Conservation (phyloP, 2,113 vertebrate species). For the Suncus etruscus region DNA sequence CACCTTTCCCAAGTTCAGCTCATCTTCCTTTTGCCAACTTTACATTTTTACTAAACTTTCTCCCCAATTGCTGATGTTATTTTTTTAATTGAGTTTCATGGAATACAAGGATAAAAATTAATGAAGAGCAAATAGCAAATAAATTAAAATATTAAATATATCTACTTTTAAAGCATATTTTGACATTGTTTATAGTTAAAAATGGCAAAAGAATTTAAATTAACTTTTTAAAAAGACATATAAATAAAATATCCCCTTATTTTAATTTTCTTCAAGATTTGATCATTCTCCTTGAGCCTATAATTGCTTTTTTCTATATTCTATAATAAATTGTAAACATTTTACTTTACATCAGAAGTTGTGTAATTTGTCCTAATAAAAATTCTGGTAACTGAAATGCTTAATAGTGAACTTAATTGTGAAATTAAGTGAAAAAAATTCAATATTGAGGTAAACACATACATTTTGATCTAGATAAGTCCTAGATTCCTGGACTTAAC, state of each 20-base stretch:
- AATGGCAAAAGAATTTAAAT: not conserved
- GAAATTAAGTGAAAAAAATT: not conserved
- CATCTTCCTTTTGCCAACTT: not conserved
- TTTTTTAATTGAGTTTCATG: not conserved
- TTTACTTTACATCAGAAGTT: not conserved
- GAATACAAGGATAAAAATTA: not conserved
- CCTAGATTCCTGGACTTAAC: not conserved
- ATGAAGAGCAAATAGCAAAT: not conserved
- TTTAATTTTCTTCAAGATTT: not conserved
- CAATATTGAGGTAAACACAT: not conserved
- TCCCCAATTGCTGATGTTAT: not conserved
- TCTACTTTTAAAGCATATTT: not conserved
- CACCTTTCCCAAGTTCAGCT: not conserved
- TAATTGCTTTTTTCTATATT: not conserved
- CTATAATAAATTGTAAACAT: too few relatives aligned
- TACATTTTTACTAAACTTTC: not conserved
- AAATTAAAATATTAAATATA: not conserved
- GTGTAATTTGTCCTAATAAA: not conserved
- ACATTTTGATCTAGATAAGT: not conserved
- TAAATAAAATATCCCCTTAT: conserved; percentile 5
- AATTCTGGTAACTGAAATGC: not conserved
- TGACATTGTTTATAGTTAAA: not conserved
- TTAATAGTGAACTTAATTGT: not conserved
- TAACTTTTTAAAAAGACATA: not conserved
- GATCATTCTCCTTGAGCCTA: not conserved